phyloP scores from a whole-genome alignment of 2,888 invertebrate species.

The Drosophila mercatorum region DNA sequence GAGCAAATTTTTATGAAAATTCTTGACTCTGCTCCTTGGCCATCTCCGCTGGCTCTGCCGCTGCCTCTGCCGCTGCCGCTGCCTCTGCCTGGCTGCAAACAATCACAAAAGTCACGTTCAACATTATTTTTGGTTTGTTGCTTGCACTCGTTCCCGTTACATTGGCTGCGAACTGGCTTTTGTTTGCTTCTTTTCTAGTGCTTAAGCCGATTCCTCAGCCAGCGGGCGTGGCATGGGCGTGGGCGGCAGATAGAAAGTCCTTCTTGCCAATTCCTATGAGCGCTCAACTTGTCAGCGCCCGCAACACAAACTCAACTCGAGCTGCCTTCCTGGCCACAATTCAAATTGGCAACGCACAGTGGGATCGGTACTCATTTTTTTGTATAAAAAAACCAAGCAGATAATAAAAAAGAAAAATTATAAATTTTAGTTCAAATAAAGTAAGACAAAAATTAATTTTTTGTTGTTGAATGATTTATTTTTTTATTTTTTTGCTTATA shows the following conservation, averaged over 20 bases:
- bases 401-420: no score
- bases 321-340: constrained; percentile 71
- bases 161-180: constrained; percentile 74
- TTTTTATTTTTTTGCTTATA: no score
- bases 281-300: constrained; percentile 72
- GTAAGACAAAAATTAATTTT: no score
- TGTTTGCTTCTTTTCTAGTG: constrained; percentile 74
- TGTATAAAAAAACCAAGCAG: no score
- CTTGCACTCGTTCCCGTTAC: constrained; percentile 62
- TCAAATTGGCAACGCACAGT: constrained; percentile 61
- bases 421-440: no score
- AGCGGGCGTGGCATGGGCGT: not conserved
- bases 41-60: not conserved
- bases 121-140: constrained; percentile 80
- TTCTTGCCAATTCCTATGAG: constrained; percentile 67
- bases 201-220: constrained; percentile 69
- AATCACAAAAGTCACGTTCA: constrained; percentile 81
- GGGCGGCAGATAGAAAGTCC: not conserved
- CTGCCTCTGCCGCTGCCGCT: not conserved
- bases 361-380: not conserved
- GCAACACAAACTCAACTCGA: constrained; percentile 34
- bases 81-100: constrained; percentile 48
- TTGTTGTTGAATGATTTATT: no score
- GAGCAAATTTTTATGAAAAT: constrained; percentile 78
- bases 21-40: constrained; percentile 45